Percentiles rank a stretch among this genome's conserved stretches.
Conservation (phyloP, 23 tunicate genomes). For the Aplidium turbinatum region DNA sequence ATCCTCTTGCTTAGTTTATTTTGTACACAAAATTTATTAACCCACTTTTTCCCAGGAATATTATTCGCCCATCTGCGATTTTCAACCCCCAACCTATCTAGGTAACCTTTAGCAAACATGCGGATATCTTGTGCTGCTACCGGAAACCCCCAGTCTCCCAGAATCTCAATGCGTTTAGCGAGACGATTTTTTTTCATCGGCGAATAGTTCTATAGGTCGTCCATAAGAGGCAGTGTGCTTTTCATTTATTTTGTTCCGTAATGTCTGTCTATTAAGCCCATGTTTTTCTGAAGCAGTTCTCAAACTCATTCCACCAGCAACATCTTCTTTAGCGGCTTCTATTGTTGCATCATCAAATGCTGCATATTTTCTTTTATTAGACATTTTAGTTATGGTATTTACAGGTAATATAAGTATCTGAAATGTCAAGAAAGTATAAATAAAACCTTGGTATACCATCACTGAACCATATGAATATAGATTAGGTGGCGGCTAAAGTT, state of each 20-base stretch:
- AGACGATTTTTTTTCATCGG: background rate
- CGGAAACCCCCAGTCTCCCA: conserved; percentile 11
- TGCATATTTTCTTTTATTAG: no score
- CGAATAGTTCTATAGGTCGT: background rate
- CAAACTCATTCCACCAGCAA: no score
- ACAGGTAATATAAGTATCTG: no score
- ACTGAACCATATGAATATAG: no score
- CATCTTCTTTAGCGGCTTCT: no score
- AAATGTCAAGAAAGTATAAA: no score
- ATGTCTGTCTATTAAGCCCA: conserved; percentile 8
- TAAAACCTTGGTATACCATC: no score
- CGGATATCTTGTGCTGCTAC: conserved; percentile 1
- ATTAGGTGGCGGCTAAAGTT: no score
- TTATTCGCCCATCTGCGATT: background rate
- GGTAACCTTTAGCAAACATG: background rate
- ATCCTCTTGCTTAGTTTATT: conserved; percentile 5
- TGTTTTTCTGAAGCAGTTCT: conserved; percentile 9
- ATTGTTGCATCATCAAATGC: no score
- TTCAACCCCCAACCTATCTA: background rate
- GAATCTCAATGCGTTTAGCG: background rate
- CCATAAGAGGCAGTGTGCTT: conserved; percentile 3
- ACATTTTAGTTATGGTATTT: no score
- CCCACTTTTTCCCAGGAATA: conserved; percentile 3
- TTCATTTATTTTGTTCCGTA: background rate
- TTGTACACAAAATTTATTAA: background rate